Base-by-base conservation (phyloP, 1,140 invertebrate genomes). In the Spodoptera litura region DNA sequence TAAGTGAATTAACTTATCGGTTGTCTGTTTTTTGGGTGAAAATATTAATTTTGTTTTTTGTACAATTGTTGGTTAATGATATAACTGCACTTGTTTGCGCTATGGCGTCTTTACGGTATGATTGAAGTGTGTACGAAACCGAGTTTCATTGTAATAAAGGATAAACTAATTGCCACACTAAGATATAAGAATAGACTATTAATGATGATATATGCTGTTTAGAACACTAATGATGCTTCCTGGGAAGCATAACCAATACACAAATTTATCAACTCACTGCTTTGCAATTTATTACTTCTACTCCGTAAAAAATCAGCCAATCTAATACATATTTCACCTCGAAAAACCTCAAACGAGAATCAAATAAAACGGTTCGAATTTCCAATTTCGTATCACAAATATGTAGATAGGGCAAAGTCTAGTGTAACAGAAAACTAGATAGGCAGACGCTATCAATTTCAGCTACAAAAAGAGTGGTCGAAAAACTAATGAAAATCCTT, bases 401-500 rank as follows among this genome's bases (percentile, higher is more conserved):
- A 73, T 73, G 71, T 73, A 73, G 53, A 75, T 75, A 75, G 62
- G 62, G 55, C 10, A 25, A 73, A 13, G 38, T 44, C 53, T 15
- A 51, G 4, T 51, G 71, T 59, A 73, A 73, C 56, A 73, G 71
- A 73, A 49, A 49, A 59, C 55, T 49, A 51, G 56, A 73, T 73
- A 73, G 31, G 71, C 71, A 59, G 38, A 9, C 55, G 15, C 53
- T 73, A 73, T 73, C 71, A 73, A 73, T 73, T 73, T 20, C 38
- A 20, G 11, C 13, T 49, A 75, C 38, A 76, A 76, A 76, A 76
- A 66, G 49, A 76, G 51, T 55, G 59, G 61, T 20, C 49, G 52
- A 66, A 66, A 76, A 76, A 76, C 61, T 76, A 66, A 66, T 66
- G 74, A 66, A 76, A 76, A 76, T 76, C 74, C 59, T 76, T 76